Evolutionary conservation across 1,140 invertebrate genomes (phyloP).

Genomic region (Pseudomyrmex cubaensis): DNA sequence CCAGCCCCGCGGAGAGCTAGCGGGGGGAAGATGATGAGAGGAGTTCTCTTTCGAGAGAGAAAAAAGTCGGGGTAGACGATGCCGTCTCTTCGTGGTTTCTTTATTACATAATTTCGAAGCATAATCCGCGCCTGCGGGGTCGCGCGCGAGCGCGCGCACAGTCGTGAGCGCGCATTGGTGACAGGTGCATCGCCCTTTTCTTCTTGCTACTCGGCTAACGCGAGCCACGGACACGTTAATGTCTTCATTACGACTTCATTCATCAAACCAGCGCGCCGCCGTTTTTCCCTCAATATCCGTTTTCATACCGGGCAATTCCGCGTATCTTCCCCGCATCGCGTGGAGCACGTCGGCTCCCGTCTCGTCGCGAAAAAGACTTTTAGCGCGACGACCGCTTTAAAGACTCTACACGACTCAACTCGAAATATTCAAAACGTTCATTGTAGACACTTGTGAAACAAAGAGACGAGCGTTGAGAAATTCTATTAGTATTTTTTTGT

Average conservation of each 20-base stretch:
- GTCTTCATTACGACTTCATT: conserved; percentile 64
- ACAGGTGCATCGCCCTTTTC: conserved; percentile 57
- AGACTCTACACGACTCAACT: too few relatives aligned
- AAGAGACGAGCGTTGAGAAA: neutral
- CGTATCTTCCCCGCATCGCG: conserved; percentile 11
- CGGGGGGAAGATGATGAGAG: conserved; percentile 48
- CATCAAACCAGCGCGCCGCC: conserved; percentile 27
- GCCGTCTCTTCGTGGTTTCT: conserved; percentile 16
- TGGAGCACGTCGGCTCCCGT: neutral
- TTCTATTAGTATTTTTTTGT: too few relatives aligned
- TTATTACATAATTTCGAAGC: conserved; percentile 34
- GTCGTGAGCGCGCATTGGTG: conserved; percentile 29
- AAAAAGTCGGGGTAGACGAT: conserved; percentile 42
- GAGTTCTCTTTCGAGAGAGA: neutral
- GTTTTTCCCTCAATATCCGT: conserved; percentile 44
- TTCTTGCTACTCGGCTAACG: conserved; percentile 12
- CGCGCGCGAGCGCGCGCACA: conserved; percentile 7
- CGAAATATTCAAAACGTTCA: too few relatives aligned
- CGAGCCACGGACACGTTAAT: conserved; percentile 66
- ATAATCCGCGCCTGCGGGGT: conserved; percentile 42
- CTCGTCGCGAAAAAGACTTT: neutral
- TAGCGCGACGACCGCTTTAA: too few relatives aligned
- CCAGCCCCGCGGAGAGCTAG: conserved; percentile 10
- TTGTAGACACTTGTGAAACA: neutral
- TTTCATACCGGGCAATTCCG: conserved; percentile 26